Conservation (phyloP, 2,113 vertebrate species). For the Macaca mulatta region DNA sequence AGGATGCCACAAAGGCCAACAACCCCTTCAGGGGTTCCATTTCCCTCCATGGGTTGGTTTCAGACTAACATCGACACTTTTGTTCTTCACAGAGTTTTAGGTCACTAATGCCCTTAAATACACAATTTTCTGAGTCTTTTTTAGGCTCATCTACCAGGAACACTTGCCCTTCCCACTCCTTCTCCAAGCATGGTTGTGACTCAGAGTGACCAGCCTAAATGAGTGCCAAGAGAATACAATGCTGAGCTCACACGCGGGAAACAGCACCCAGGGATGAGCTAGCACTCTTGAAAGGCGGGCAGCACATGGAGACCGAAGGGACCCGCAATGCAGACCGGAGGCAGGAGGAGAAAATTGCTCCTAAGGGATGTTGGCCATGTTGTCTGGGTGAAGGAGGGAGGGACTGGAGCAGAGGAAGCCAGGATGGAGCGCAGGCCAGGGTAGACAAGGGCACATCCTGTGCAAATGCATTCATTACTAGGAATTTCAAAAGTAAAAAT, state of each 20-base stretch:
- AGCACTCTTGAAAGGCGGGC: not conserved
- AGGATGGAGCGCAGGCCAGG: not conserved
- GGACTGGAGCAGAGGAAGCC: not conserved
- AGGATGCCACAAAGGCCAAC: fast-evolving
- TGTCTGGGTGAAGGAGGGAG: fast-evolving
- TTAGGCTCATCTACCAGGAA: not conserved
- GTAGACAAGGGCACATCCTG: not conserved
- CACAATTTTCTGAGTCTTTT: not conserved
- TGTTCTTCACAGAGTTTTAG: not conserved
- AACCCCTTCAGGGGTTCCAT: not conserved
- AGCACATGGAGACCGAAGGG: not conserved
- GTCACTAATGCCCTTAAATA: not conserved
- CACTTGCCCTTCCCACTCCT: not conserved
- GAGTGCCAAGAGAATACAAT: too few species aligned
- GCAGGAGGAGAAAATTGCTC: not conserved
- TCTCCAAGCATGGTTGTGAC: not conserved
- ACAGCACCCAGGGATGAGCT: not conserved
- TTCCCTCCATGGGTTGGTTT: not conserved
- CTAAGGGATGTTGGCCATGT: fast-evolving
- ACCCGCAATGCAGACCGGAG: fast-evolving
- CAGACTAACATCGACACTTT: not conserved
- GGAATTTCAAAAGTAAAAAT: not conserved
- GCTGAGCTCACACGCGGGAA: not conserved
- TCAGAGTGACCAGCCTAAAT: too few species aligned
- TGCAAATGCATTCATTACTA: not conserved